These are phyloP conservation scores for Macheiramphus alcinus DNA, from an alignment of 2,113 vertebrate species.

Conservation along the genomic window DNA sequence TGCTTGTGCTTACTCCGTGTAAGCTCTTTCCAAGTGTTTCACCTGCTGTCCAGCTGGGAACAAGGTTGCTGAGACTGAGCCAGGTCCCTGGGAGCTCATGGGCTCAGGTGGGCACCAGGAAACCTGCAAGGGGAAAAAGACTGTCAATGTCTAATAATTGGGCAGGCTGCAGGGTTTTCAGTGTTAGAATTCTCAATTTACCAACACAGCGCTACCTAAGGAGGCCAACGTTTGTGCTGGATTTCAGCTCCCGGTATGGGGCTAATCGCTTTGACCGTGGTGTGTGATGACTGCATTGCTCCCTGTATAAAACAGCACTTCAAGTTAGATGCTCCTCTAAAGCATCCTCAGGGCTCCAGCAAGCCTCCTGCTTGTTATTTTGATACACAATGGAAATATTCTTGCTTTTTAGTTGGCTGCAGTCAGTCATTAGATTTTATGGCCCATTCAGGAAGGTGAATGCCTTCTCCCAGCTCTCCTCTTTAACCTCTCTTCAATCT, in stretches of 20 bases:
- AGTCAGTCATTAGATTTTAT: not conserved
- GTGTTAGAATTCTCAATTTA: not conserved
- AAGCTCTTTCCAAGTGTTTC: not conserved
- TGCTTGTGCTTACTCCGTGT: not conserved
- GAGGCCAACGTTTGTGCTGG: fast-evolving
- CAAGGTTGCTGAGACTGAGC: not conserved
- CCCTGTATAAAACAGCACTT: not conserved
- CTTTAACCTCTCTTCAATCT: not conserved
- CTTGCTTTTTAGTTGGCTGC: not conserved
- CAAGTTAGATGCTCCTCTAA: not conserved
- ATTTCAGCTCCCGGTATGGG: not conserved
- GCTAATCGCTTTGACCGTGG: not conserved
- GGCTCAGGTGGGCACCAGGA: not conserved
- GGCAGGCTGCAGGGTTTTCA: too few species aligned
- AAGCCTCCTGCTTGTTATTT: not conserved
- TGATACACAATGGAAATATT: not conserved
- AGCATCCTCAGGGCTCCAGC: not conserved
- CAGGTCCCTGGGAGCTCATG: not conserved
- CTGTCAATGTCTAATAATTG: not conserved
- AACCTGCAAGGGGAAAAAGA: not conserved
- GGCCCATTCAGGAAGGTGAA: not conserved
- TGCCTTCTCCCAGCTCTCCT: not conserved
- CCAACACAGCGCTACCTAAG: not conserved
- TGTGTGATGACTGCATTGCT: not conserved
- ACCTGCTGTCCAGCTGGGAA: not conserved